A percentile compares a stretch with the other conserved stretches of the same genome.
Evolutionary conservation across 2,888 invertebrate genomes (phyloP).

Genomic region (Ecliptopera silaceata): DNA sequence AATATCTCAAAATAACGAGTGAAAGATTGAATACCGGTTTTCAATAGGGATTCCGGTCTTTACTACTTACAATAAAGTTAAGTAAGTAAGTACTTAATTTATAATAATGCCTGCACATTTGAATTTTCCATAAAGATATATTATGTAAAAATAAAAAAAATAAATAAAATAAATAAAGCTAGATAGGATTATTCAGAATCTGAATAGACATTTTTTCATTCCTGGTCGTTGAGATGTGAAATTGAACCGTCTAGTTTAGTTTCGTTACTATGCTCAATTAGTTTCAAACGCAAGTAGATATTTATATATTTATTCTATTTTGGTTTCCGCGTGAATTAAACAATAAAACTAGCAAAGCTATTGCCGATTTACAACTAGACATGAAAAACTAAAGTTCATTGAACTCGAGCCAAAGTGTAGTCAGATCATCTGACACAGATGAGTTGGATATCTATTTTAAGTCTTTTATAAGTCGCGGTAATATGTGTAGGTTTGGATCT

Average conservation of each 20-base stretch:
- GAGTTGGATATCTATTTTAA: constrained; percentile 39
- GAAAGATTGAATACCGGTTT: no score
- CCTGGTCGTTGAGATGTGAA: constrained; percentile 2
- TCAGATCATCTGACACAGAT: constrained; percentile 34
- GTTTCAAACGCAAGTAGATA: no score
- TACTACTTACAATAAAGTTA: no score
- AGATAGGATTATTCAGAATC: background rate
- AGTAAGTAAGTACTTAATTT: no score
- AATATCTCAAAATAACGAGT: no score
- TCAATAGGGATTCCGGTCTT: no score
- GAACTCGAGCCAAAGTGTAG: constrained; percentile 50
- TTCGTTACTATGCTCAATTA: no score
- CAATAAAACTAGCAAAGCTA: background rate
- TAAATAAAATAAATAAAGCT: no score
- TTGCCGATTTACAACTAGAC: constrained; percentile 11
- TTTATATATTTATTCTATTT: no score
- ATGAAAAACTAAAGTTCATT: constrained; percentile 42
- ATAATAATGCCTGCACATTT: no score
- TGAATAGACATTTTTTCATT: constrained; percentile 2
- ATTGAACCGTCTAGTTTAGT: constrained; percentile 5
- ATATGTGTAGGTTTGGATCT: constrained; percentile 32
- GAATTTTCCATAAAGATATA: no score
- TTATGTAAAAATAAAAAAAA: no score
- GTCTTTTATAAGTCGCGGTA: constrained; percentile 28
- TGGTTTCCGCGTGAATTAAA: background rate